Conservation (phyloP, 30 jellyfish, hydroid and myxozoan species). For the Kudoa iwatai region DNA sequence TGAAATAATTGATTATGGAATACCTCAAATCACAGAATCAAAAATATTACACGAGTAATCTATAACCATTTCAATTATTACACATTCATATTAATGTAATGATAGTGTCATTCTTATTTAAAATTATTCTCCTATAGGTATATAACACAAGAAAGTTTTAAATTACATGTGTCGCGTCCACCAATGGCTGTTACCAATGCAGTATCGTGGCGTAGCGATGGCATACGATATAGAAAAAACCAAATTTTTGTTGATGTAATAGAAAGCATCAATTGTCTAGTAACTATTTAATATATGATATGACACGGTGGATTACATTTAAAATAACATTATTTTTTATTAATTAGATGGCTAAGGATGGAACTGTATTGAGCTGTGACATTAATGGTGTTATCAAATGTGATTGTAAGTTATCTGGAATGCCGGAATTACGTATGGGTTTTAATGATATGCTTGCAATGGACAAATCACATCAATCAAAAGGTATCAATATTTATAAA, state of each 20-base stretch:
- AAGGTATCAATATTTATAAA: no score
- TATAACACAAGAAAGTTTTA: slow-evolving; percentile 81
- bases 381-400: slow-evolving; percentile 53
- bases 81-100: no score
- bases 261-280: slow-evolving; percentile 53
- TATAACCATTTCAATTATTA: no score
- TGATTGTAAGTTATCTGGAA: slow-evolving; percentile 59
- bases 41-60: slow-evolving; percentile 49
- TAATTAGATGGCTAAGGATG: slow-evolving; percentile 17
- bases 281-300: slow-evolving; percentile 3
- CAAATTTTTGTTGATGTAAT: slow-evolving; percentile 93
- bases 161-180: slow-evolving; percentile 90
- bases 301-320: no score
- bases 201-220: slow-evolving; percentile 77
- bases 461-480: no score
- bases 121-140: slow-evolving; percentile 4
- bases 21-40: slow-evolving; percentile 90
- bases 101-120: no score
- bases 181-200: slow-evolving; percentile 93
- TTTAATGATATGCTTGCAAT: no score
- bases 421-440: slow-evolving; percentile 91
- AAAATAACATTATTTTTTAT: no score
- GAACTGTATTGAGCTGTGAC: slow-evolving; percentile 65
- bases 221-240: slow-evolving; percentile 39
- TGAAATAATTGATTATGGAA: slow-evolving; percentile 80